Percentiles rank a stretch among this genome's conserved stretches.
Conservation (phyloP, 2,797 vertebrate genomes). For the Poliocrania exsul region DNA sequence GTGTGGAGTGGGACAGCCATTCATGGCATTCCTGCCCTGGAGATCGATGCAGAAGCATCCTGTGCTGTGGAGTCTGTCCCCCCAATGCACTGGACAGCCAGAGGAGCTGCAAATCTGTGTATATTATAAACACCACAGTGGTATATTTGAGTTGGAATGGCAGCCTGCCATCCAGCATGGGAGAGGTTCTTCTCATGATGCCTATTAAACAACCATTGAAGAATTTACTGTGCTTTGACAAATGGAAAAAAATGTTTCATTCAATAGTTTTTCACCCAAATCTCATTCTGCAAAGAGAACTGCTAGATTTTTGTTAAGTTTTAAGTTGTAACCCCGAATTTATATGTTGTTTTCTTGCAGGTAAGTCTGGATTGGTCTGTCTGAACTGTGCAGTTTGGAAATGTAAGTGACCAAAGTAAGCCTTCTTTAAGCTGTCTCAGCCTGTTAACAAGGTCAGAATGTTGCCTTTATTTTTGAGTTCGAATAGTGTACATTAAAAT, state of each 20-base stretch:
- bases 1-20: too few species aligned
- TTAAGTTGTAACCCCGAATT: neutral
- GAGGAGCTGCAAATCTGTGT: neutral
- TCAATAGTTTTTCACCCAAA: neutral
- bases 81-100: fast-evolving
- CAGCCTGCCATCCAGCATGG: neutral
- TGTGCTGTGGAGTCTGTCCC: neutral
- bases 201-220: neutral
- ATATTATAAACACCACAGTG: neutral
- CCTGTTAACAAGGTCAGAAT: constrained; percentile 57
- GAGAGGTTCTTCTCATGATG: neutral
- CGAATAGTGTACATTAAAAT: neutral
- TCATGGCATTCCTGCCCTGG: too few species aligned
- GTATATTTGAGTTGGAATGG: neutral
- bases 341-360: constrained; percentile 73
- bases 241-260: neutral
- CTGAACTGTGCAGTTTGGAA: constrained; percentile 45
- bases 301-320: neutral
- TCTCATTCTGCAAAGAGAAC: neutral
- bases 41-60: neutral
- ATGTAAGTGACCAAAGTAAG: constrained; percentile 71
- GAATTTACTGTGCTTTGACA: neutral
- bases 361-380: constrained; percentile 74
- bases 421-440: constrained; percentile 22
- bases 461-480: neutral